Percentiles rank a stretch among this genome's conserved stretches.
These are phyloP conservation scores for Auanema sp. DNA, from an alignment of 2,888 invertebrate genomes.

Conservation along the genomic window DNA sequence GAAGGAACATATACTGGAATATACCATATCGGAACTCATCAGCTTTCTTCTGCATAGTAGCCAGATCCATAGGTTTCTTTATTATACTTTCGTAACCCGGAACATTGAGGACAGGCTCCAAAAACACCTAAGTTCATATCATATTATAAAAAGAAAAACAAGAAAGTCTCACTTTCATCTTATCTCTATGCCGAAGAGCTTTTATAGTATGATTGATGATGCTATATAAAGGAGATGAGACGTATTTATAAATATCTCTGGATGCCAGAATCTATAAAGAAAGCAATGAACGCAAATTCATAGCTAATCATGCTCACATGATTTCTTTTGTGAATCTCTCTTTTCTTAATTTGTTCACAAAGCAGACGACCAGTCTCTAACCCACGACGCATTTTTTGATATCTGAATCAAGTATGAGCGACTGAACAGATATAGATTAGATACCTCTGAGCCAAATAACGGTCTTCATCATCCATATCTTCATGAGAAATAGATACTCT, in stretches of 20 bases:
- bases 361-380: conserved; percentile 87
- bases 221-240: no score
- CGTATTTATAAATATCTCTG: neutral
- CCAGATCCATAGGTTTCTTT: conserved; percentile 83
- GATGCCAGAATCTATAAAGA: neutral
- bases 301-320: conserved; percentile 21
- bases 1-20: neutral
- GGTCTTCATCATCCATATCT: conserved; percentile 13
- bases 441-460: conserved; percentile 7
- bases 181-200: neutral
- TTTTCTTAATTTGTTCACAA: conserved; percentile 89
- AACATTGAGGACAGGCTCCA: conserved; percentile 68
- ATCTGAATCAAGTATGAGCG: neutral
- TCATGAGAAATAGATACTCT: neutral
- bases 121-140: no score
- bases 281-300: neutral
- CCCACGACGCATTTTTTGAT: conserved; percentile 90
- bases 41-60: conserved; percentile 77
- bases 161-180: neutral
- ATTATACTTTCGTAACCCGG: conserved; percentile 87
- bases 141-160: conserved; percentile 8
- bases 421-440: neutral
- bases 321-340: conserved; percentile 82
- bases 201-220: neutral
- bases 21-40: conserved; percentile 70